Evolutionary conservation across 1,140 invertebrate genomes (phyloP).

Genomic region (Nixonia krombeini): DNA sequence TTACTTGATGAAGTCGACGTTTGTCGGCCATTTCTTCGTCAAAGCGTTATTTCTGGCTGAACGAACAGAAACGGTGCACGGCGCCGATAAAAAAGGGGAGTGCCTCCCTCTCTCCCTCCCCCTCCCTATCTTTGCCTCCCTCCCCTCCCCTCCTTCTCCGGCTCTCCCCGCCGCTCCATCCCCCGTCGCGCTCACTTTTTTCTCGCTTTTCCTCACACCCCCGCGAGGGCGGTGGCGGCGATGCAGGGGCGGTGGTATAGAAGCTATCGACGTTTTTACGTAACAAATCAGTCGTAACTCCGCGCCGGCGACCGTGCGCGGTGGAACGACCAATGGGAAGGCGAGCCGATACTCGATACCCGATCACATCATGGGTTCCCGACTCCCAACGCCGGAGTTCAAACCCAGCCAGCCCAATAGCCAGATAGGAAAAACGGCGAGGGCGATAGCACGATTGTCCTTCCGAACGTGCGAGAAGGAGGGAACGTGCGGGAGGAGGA

Average conservation of each 20-base stretch:
- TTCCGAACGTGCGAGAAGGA: conserved; percentile 32
- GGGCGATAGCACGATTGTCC: conserved; percentile 49
- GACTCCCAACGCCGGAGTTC: conserved; percentile 54
- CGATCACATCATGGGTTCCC: conserved; percentile 71
- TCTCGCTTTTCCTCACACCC: conserved; percentile 43
- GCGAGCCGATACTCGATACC: conserved; percentile 71
- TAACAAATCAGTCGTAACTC: conserved; percentile 73
- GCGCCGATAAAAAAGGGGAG: conserved; percentile 69
- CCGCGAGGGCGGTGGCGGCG: conserved; percentile 55
- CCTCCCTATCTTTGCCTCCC: conserved; percentile 43
- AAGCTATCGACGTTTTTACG: conserved; percentile 73
- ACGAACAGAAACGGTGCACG: conserved; percentile 64
- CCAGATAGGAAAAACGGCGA: conserved; percentile 66
- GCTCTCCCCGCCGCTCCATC: conserved; percentile 53
- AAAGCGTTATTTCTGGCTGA: conserved; percentile 66
- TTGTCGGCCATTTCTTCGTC: conserved; percentile 70
- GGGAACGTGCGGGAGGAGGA: conserved; percentile 36
- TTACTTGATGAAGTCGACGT: conserved; percentile 56
- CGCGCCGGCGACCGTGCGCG: conserved; percentile 66
- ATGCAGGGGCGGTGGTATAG: conserved; percentile 61
- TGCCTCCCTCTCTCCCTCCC: conserved; percentile 48
- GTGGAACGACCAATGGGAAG: conserved; percentile 67
- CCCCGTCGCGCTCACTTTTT: conserved; percentile 49
- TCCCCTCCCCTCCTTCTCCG: conserved; percentile 48
- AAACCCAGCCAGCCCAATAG: conserved; percentile 67